These are phyloP conservation scores for Drosophila triauraria DNA, from an alignment of 1,140 invertebrate genomes.

Conservation along the genomic window DNA sequence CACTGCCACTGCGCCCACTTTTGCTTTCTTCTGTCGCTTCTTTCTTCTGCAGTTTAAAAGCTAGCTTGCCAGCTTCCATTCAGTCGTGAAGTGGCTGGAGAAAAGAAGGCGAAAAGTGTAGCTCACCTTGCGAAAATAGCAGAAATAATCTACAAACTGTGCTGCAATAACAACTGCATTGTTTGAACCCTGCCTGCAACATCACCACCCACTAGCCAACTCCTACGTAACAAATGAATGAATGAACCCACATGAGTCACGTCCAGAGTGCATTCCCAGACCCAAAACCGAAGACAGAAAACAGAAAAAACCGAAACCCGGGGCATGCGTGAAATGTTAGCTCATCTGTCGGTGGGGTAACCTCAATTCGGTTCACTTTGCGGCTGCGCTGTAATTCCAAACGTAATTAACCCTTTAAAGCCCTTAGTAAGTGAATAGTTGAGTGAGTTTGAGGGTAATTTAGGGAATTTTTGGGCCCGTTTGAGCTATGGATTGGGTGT, in stretches of 20 bases:
- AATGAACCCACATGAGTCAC: conserved; percentile 74
- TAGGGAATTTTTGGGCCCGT: neutral
- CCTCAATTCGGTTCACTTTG: conserved; percentile 77
- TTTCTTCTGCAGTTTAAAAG: conserved; percentile 15
- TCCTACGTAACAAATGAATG: conserved; percentile 46
- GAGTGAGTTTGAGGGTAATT: neutral
- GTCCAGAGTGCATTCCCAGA: conserved; percentile 43
- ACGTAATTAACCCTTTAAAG: conserved; percentile 37
- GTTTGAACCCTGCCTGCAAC: conserved; percentile 3
- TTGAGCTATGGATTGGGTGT: neutral
- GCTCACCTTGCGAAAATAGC: conserved; percentile 42
- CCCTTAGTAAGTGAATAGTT: neutral
- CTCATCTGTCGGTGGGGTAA: conserved; percentile 71
- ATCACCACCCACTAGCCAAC: neutral
- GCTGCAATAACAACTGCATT: conserved; percentile 42
- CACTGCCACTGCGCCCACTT: conserved; percentile 52
- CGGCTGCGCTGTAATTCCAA: conserved; percentile 66
- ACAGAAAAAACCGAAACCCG: conserved; percentile 5
- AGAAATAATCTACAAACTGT: conserved; percentile 23
- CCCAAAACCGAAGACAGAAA: conserved; percentile 10
- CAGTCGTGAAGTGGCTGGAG: conserved; percentile 14
- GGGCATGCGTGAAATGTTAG: conserved; percentile 68
- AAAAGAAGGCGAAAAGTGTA: conserved; percentile 9
- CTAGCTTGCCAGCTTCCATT: conserved; percentile 23
- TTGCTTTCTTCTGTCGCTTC: conserved; percentile 67